Base-by-base conservation (phyloP, 1,140 invertebrate species). In the Caenorhabditis latens region DNA sequence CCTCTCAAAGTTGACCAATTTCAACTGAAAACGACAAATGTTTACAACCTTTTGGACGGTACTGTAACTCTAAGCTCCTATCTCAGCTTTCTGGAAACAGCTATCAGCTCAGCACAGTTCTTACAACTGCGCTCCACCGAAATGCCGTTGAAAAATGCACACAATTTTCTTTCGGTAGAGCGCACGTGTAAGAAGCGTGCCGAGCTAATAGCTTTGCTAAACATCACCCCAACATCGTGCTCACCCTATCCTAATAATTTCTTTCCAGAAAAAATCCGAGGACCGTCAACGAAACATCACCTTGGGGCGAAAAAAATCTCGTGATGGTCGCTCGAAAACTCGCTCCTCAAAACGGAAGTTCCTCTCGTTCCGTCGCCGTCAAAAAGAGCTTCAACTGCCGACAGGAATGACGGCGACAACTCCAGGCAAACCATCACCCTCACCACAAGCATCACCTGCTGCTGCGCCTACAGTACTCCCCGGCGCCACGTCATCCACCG, bases 211-310 rank as follows among this genome's bases (percentile, higher is more conserved):
- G 9, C n/a, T 61, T n/a, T 61, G 4, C n/a, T 61, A 24, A 40
- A 40, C n/a, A n/a, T n/a, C n/a, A n/a, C n/a, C n/a, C n/a, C n/a
- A n/a, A n/a, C n/a, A n/a, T n/a, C n/a, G n/a, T n/a, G n/a, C n/a
- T n/a, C n/a, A n/a, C n/a, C n/a, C n/a, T n/a, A 40, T 40, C 32
- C 61, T 3, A 40, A 14, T 7, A 32, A 32, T 58, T n/a, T 58
- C n/a, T 11, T 65, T 65, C 5, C 19, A 71, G 65, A 71, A 71
- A 71, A 43, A 43, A 46, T 71, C 65, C 13, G 42, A 71, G 7
- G 65, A 71, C 9, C 65, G 65, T 19, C 21, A 8, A n/a, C 43
- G 16, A n/a, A 63, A 63, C 8, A 71, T 8, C 42, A 43, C 40
- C 1, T 46, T 71, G 14, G 9, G 9, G 4, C 65, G 65, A 1